A percentile compares a stretch with the other conserved stretches of the same genome.
Conservation (phyloP, 2,797 vertebrate species). For the Danio albolineatus region DNA sequence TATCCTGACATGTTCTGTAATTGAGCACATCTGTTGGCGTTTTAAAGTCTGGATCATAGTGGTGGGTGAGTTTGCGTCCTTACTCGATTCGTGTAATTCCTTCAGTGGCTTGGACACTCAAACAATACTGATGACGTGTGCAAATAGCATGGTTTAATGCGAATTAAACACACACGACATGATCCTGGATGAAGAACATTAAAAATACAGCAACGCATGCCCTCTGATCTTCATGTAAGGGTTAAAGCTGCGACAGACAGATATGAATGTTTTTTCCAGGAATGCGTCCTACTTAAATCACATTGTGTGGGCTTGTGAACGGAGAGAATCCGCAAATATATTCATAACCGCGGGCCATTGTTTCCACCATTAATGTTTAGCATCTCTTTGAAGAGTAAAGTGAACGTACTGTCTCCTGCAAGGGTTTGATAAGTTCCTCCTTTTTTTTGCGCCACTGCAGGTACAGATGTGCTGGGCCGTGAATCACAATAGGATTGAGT, state of each 20-base stretch:
- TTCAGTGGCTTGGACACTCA: background rate
- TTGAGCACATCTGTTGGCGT: background rate
- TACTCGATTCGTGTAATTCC: constrained; percentile 15
- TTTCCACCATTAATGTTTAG: constrained; percentile 42
- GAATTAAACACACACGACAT: constrained; percentile 13
- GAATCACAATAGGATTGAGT: constrained; percentile 40
- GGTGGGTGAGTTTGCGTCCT: constrained; percentile 1
- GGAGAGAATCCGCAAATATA: constrained; percentile 40
- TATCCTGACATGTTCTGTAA: background rate
- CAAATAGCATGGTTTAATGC: background rate
- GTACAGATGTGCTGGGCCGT: constrained; percentile 23
- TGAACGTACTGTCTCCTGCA: constrained; percentile 35
- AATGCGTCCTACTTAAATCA: constrained; percentile 9
- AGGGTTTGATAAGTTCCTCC: constrained; percentile 44
- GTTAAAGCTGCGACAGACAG: constrained; percentile 14
- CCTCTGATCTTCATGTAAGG: constrained; percentile 9
- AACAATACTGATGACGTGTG: background rate
- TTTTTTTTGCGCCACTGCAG: constrained; percentile 28
- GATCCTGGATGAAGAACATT: constrained; percentile 26
- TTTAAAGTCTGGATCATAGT: constrained; percentile 9
- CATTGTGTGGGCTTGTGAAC: constrained; percentile 24
- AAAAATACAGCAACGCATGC: background rate
- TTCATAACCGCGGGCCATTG: constrained; percentile 35
- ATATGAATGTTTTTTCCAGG: constrained; percentile 11
- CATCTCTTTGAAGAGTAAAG: constrained; percentile 50